Base-by-base conservation (phyloP, 2,113 vertebrate species). In the Bostrychus sinensis region DNA sequence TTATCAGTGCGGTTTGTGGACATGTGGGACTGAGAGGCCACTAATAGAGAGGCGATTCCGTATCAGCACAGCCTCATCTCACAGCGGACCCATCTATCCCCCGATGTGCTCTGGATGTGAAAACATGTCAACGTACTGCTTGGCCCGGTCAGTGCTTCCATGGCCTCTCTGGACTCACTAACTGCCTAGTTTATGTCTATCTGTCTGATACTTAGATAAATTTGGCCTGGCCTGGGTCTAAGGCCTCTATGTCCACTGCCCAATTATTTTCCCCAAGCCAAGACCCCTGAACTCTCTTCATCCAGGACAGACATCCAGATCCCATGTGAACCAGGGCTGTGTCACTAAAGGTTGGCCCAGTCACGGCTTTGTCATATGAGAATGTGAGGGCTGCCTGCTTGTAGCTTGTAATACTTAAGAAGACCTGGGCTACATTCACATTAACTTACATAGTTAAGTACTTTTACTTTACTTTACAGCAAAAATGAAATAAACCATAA, bases 261-360 rank as follows among this genome's bases (percentile, higher is more conserved):
- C 84, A 90, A 86, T 89, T 89, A 90, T 83, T 85, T 89, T 80
- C 62, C 60, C 63, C 1, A 11, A 79, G 77, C 69, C 66, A 48
- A 59, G 75, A 90, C 79, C 85, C 77, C 46, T 86, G 81, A 85
- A 73, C 80, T 68, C 62, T 38, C 42, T 34, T 70, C 71, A 70
- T 75, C 61, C 41, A n/a, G 75, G 62, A 70, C 43, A 69, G 70
- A 74, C 58, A 36, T 60, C 46, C 32, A 30, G 66, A 77, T 80
- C 77, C 75, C 84, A 51, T 64, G 75, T 70, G 84, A 70, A 37
- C 61, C 79, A 58, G 78, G 54, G 72, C 48, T 42, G 46, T 81
- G 86, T 80, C 71, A 70, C 53, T 77, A 37, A 81, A 81, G 69
- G 66, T 76, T 72, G 62, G 61, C 41, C 26, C 5, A 22, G 66